phyloP scores from a whole-genome alignment of 53 echinoderm and acorn worm genomes.

The Stichopus horrens region DNA sequence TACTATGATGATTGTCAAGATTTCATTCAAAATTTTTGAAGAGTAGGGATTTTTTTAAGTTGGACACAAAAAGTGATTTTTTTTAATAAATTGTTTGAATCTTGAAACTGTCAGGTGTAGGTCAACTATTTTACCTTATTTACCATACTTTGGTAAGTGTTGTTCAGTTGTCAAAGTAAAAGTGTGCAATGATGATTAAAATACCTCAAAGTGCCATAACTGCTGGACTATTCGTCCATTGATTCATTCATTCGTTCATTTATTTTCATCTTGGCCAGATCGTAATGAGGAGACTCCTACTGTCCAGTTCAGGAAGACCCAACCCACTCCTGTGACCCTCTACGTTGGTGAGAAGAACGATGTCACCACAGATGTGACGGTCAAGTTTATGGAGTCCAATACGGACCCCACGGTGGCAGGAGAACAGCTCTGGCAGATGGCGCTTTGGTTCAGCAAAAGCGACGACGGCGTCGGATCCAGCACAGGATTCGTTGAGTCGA shows the following conservation, averaged over 20 bases:
- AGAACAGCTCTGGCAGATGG: slow-evolving; percentile 40
- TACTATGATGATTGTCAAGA: too few species aligned
- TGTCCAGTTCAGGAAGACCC: slow-evolving; percentile 11
- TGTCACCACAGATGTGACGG: slow-evolving; percentile 31
- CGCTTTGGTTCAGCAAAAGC: slow-evolving; percentile 29
- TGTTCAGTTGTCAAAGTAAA: too few species aligned
- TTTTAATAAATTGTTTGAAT: too few species aligned
- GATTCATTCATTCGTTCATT: not conserved
- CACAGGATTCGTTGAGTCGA: slow-evolving; percentile 27
- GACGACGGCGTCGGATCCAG: not conserved
- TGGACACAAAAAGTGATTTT: too few species aligned
- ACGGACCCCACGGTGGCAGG: slow-evolving; percentile 33
- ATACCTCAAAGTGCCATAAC: too few species aligned
- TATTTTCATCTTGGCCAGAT: not conserved
- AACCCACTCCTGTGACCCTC: slow-evolving; percentile 36
- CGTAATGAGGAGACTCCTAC: not conserved
- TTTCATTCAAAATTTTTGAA: too few species aligned
- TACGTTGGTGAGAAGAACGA: slow-evolving; percentile 33
- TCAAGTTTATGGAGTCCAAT: slow-evolving; percentile 23
- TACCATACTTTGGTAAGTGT: too few species aligned
- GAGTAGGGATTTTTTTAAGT: too few species aligned
- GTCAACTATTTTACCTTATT: too few species aligned
- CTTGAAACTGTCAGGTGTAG: too few species aligned
- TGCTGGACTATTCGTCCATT: too few species aligned
- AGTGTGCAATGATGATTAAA: too few species aligned